Percentiles rank a stretch among this genome's conserved stretches.
Conservation (phyloP, 2,113 vertebrate genomes). For the Dasyprocta punctata region DNA sequence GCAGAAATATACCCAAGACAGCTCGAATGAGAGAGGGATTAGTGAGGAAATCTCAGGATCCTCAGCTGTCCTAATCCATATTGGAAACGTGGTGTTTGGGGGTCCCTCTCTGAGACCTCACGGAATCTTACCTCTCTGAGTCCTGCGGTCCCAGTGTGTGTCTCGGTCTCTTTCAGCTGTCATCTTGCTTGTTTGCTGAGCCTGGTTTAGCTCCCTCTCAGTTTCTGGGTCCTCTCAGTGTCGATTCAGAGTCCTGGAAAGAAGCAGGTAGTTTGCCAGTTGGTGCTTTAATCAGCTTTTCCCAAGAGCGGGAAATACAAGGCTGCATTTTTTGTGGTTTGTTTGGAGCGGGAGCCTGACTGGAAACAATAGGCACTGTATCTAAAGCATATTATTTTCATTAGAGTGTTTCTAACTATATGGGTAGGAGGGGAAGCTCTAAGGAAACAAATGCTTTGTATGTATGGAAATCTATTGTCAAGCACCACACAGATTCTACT, state of each 20-base stretch:
- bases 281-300: neutral
- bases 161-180: neutral
- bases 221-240: neutral
- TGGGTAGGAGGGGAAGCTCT: neutral
- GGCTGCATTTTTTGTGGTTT: neutral
- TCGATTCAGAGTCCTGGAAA: neutral
- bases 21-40: neutral
- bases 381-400: neutral
- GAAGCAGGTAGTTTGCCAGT: neutral
- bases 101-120: neutral
- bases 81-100: neutral
- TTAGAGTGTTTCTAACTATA: neutral
- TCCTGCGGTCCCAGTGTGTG: neutral
- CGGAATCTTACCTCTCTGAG: slow-evolving; percentile 15
- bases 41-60: neutral
- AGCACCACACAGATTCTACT: neutral
- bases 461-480: slow-evolving; percentile 13
- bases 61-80: neutral
- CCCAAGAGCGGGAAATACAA: neutral
- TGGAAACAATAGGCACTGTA: neutral
- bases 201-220: neutral
- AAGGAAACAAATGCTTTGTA: neutral
- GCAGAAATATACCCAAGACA: neutral
- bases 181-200: neutral
- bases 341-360: neutral